Evolutionary conservation across 2,797 vertebrate species (phyloP), one percentile per base, ranked within the genome.

Genomic region (Microcaecilia unicolor): DNA sequence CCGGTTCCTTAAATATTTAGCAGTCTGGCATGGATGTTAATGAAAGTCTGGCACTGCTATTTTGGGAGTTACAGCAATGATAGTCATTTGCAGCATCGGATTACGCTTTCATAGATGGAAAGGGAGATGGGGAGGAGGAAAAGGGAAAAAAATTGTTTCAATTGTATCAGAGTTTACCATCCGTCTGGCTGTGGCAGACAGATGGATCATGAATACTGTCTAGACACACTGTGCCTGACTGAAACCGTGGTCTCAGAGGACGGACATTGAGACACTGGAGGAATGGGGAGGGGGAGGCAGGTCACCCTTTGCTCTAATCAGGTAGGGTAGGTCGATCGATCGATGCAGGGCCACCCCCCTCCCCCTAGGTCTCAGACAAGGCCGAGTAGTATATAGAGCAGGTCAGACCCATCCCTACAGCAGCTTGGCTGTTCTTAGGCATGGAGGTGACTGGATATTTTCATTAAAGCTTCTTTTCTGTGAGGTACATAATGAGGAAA

Each of bases 171-270:
- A 83, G 86, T 87, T 88, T 86, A 84, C 86, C 86, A 83, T 87
- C 87, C 80, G 70, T 72, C 71, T 72, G 72, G 75, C 82, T 65
- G 82, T 86, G 80, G 84, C 84, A 92, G 87, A 89, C 92, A 92
- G 87, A 91, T 92, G 89, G 92, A 89, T 91, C 88, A 93, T 93
- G 90, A 96, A 93, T 93, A 91, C 85, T 77, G 91, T 93, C 92
- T 93, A 93, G 92, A 93, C 91, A 71, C 74, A 83, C 77, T 80
- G 79, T 82, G 83, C 81, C 78, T 78, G 78, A 78, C 71, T 59
- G 58, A 77, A 81, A 78, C 74, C 75, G 70, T 66, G 71, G 80
- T 82, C 83, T 83, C 78, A 77, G 65, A 81, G 77, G 80, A 82
- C 78, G 66, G 61, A 50, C 75, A 74, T 43, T 34, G 67, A 81